Conservation (phyloP, 2,797 vertebrate genomes). For the Danio albolineatus region DNA sequence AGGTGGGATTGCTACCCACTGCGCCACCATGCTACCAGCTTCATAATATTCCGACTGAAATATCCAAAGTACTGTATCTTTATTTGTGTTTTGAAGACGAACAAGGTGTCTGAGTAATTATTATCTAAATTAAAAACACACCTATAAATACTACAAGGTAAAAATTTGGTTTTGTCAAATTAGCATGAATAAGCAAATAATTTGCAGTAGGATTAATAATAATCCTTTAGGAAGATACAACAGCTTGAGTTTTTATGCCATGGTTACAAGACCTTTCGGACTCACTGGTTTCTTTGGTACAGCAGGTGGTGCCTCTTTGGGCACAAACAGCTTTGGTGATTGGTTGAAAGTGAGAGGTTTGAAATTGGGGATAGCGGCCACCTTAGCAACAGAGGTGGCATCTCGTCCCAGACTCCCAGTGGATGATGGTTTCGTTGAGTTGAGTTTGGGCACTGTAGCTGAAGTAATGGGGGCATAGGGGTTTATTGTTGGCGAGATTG, state of each 20-base stretch:
- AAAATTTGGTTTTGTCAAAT: too few species aligned
- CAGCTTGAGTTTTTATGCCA: not conserved
- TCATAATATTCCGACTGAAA: too few species aligned
- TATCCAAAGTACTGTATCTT: too few species aligned
- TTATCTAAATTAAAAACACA: too few species aligned
- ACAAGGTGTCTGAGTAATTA: too few species aligned
- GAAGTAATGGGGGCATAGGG: conserved; percentile 64
- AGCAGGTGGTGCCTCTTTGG: conserved; percentile 68
- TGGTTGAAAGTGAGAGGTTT: conserved; percentile 63
- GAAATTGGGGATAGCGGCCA: conserved; percentile 61
- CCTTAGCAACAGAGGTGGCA: conserved; percentile 68
- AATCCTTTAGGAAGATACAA: too few species aligned
- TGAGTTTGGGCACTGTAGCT: conserved; percentile 57
- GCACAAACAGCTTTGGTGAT: conserved; percentile 68
- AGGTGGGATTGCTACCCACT: too few species aligned
- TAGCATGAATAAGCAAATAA: too few species aligned
- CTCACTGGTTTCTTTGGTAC: conserved; percentile 77
- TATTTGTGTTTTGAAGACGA: too few species aligned
- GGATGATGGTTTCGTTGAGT: conserved; percentile 20
- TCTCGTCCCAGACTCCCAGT: conserved; percentile 66
- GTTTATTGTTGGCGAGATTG: conserved; percentile 66
- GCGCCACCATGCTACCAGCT: too few species aligned
- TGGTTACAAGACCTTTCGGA: conserved; percentile 15
- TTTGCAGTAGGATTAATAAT: too few species aligned
- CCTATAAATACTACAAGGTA: too few species aligned